These are phyloP conservation scores for Elgaria multicarinata DNA, from an alignment of 2,113 vertebrate species.

Conservation along the genomic window DNA sequence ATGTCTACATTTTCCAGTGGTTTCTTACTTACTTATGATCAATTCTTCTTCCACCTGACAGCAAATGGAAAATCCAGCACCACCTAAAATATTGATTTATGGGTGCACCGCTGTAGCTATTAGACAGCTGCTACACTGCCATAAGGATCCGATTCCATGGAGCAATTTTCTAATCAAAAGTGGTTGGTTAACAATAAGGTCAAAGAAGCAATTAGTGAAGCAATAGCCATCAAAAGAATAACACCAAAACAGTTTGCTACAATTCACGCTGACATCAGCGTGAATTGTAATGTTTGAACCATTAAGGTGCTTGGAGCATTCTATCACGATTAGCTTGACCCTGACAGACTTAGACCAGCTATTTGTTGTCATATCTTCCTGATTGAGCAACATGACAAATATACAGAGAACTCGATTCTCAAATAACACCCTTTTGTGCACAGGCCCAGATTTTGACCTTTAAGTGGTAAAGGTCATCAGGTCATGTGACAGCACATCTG, in stretches of 20 bases:
- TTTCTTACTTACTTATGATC: constrained; percentile 15
- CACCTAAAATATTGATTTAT: constrained; percentile 38
- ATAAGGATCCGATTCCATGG: not conserved
- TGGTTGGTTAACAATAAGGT: constrained; percentile 70
- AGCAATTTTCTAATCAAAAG: constrained; percentile 66
- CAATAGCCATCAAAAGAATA: constrained; percentile 50
- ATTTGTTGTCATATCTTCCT: constrained; percentile 73
- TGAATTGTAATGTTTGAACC: constrained; percentile 57
- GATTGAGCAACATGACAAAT: constrained; percentile 72
- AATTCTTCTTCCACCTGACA: constrained; percentile 11
- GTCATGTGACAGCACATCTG: constrained; percentile 67
- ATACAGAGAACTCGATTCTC: constrained; percentile 57
- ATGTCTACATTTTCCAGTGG: not conserved
- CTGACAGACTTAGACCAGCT: constrained; percentile 69
- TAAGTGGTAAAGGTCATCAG: constrained; percentile 70
- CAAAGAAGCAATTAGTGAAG: constrained; percentile 61
- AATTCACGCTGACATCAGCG: constrained; percentile 51
- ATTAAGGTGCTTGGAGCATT: constrained; percentile 61
- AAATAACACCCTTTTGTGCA: constrained; percentile 63
- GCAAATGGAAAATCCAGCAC: not conserved
- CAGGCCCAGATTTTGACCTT: constrained; percentile 72
- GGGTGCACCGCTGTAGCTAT: not conserved
- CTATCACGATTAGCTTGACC: constrained; percentile 69
- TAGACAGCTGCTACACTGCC: constrained; percentile 41
- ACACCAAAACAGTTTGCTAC: constrained; percentile 21